Evolutionary conservation across 2,113 vertebrate species (phyloP), one percentile per base, ranked within the genome.

Genomic region (Nipponia nippon): DNA sequence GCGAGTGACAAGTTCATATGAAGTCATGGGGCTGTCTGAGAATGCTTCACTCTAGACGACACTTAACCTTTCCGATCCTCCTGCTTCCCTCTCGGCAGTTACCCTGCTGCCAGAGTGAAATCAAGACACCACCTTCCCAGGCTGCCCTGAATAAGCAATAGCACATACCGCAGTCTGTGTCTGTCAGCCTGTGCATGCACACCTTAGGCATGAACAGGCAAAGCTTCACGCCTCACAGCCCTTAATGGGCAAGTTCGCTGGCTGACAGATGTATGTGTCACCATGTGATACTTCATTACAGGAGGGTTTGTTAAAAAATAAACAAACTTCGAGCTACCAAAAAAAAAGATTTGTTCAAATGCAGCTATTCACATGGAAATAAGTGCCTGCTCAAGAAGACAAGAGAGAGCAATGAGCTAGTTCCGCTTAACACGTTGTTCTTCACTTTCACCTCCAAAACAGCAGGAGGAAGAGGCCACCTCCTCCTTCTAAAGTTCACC

Each of bases 11-110:
- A 81, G 83, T 81, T 75, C 50, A 12, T 66, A 58, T 95, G 96
- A 95, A 94, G 62, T 97, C 91, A 97, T 95, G 87, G 73, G 44
- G n/a, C 67, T 94, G 94, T 95, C 94, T 97, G 93, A 94, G 84
- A 91, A 83, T 19, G 11, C 67, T 93, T 84, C 70, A 36, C 58
- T 94, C 49, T 21, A 90, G 94, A 80, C 21, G 9, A 46, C 67
- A 91, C 36, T 94, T 94, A 83, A 5, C 58, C 78, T 95, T 95
- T 95, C 89, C 4, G 0, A 56, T 21, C 49, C 52, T 89, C 40
- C 44, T 0, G 2, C 16, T 82, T 76, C 66, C 27, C 49, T 77
- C 72, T 89, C 34, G 34, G 56, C 30, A 52, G 47, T 53, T 58
- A 34, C n/a, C 34, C 69, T 4, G 2, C 42, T 77, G 78, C 62